These are phyloP conservation scores for Electrona antarctica DNA, from an alignment of 2,113 vertebrate genomes.

Conservation along the genomic window DNA sequence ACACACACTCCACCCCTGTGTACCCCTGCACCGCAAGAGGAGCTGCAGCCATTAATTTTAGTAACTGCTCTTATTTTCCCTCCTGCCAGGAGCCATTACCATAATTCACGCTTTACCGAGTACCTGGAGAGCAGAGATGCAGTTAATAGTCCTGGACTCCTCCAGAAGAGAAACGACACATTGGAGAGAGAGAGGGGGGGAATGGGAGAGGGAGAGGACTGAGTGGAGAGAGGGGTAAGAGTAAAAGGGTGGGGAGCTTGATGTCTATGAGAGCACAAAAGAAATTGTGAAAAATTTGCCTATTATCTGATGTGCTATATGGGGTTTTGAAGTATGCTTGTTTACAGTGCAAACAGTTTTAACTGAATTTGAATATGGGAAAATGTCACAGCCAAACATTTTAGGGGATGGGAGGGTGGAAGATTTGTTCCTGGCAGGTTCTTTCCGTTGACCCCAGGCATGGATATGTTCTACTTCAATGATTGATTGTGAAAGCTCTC, in stretches of 20 bases:
- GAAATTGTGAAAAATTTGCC: background rate
- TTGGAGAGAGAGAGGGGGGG: slow-evolving; percentile 10
- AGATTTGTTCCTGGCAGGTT: slow-evolving; percentile 54
- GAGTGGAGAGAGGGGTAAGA: background rate
- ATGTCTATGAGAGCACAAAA: background rate
- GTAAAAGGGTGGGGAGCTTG: background rate
- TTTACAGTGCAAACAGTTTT: slow-evolving; percentile 42
- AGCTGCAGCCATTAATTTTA: slow-evolving; percentile 67
- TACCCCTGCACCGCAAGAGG: slow-evolving; percentile 52
- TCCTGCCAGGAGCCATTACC: slow-evolving; percentile 63
- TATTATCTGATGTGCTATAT: slow-evolving; percentile 34
- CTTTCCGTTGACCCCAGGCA: slow-evolving; percentile 31
- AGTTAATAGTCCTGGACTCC: slow-evolving; percentile 42
- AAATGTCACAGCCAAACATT: slow-evolving; percentile 7
- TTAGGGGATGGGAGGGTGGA: slow-evolving; percentile 12
- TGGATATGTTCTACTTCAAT: slow-evolving; percentile 30
- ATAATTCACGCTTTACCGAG: slow-evolving; percentile 59
- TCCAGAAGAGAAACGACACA: background rate
- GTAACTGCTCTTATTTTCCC: slow-evolving; percentile 72
- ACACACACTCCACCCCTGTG: slow-evolving; percentile 2
- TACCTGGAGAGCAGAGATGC: slow-evolving; percentile 62
- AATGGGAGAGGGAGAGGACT: background rate
- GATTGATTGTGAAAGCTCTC: slow-evolving; percentile 41
- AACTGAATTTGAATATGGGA: slow-evolving; percentile 51
- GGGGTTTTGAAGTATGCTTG: slow-evolving; percentile 16